Percentiles rank a stretch among this genome's conserved stretches.
Conservation (phyloP, 64 coral and sea anemone genomes). For the Montipora efflorescens region DNA sequence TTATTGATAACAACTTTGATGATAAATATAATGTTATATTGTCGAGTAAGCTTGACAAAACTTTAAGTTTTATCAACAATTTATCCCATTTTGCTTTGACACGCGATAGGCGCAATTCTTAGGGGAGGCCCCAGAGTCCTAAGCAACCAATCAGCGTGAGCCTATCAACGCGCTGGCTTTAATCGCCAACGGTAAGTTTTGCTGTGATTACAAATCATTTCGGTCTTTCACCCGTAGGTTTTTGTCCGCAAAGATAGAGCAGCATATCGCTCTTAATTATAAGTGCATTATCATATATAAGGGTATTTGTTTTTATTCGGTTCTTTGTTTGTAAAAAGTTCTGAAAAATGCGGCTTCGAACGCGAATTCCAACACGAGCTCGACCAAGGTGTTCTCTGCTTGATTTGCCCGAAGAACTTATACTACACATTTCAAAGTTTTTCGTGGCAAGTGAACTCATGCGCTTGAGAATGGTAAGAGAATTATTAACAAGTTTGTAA, state of each 20-base stretch:
- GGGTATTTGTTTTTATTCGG: neutral
- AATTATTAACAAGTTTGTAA: neutral
- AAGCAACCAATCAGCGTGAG: constrained; percentile 63
- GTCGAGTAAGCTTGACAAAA: too few relatives aligned
- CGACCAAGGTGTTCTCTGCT: constrained; percentile 54
- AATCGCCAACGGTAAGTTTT: constrained; percentile 52
- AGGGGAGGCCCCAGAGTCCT: constrained; percentile 75
- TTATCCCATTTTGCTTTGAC: neutral
- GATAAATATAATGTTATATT: too few relatives aligned
- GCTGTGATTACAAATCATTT: neutral
- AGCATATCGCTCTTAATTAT: neutral
- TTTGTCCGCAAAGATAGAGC: neutral
- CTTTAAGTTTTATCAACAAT: too few relatives aligned
- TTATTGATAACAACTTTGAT: too few relatives aligned
- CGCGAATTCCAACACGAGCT: constrained; percentile 40
- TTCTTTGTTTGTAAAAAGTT: neutral
- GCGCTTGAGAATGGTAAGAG: constrained; percentile 82
- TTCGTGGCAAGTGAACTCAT: constrained; percentile 78
- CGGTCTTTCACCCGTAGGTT: neutral
- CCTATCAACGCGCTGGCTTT: constrained; percentile 30
- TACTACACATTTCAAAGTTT: constrained; percentile 81
- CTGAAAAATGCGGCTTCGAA: constrained; percentile 66
- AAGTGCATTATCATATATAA: neutral
- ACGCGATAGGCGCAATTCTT: constrained; percentile 26
- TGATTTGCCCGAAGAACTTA: constrained; percentile 84